Evolutionary conservation across 2,888 invertebrate species (phyloP), one percentile per base, ranked within the genome.

Genomic region (Melikaiella ostensackeni): DNA sequence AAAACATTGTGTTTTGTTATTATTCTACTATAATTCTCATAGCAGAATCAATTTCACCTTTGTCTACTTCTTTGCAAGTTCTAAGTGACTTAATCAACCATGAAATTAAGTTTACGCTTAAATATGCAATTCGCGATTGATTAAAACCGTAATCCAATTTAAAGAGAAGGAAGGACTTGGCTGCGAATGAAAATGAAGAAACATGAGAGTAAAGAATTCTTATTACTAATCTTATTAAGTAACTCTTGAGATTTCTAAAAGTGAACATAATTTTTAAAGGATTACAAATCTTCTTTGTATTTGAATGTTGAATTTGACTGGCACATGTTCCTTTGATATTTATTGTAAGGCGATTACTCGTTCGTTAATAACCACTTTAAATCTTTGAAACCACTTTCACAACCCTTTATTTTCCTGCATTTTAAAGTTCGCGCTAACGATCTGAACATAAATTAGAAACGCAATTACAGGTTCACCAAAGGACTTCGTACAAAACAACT

Each of bases 381-480:
- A 55, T 55, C 21, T 55, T 55, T 55, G 11, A 63, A 63, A 21
- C 11, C 4, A 63, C 63, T 63, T 63, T 63, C 38, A 63, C 21
- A 63, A 63, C 35, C 35, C 63, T 63, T 63, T 63, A 35, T 38
- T 63, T 63, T 35, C 35, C n/a, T 33, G 35, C 21, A 35, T 63
- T 63, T 33, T n/a, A 63, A 63, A 59, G 27, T 59, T 59, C 16
- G 59, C 59, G 27, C 35, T 33, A 63, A 63, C 33, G 33, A 63
- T 63, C 35, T 9, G 21, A 63, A 63, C 63, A 63, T 63, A 63
- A 63, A 63, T 63, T 63, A 63, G 63, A 63, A 63, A 63, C 21
- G 24, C 64, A 64, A 64, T 64, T 63, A 63, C 63, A 64, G 35
- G 35, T 59, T 27, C 59, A 59, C 38, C 35, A 42, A 38, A 42